phyloP scores from a whole-genome alignment of 2,888 invertebrate genomes.

The Podabrus alpinus region DNA sequence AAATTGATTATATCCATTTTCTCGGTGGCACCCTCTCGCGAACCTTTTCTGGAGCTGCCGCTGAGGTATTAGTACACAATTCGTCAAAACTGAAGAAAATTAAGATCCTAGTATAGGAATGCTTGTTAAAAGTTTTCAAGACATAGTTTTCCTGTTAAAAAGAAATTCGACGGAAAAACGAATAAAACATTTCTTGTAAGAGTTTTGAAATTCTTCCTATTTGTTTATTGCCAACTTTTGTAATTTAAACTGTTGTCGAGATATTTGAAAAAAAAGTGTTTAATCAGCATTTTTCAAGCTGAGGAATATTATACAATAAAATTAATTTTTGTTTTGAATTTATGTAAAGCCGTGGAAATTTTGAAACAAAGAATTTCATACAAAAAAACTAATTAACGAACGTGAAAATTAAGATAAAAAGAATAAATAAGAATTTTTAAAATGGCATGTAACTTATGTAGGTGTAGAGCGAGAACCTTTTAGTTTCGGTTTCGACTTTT shows the following conservation, averaged over 20 bases:
- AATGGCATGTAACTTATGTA: not conserved
- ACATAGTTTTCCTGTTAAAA: no score
- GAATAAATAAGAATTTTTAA: not conserved
- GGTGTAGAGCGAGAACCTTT: not conserved
- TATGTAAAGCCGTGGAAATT: not conserved
- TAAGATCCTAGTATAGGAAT: not conserved
- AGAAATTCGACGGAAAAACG: not conserved
- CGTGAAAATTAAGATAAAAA: not conserved
- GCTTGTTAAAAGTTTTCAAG: not conserved
- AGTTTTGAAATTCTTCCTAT: not conserved
- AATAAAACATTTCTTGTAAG: not conserved
- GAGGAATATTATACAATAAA: no score
- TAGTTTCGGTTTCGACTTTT: not conserved
- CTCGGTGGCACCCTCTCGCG: not conserved
- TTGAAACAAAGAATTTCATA: not conserved
- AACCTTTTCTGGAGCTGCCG: not conserved
- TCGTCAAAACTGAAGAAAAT: not conserved
- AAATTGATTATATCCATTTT: not conserved
- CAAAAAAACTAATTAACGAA: not conserved
- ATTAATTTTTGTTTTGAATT: not conserved
- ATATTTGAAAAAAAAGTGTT: not conserved
- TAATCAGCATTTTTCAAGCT: not conserved
- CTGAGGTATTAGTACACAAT: not conserved
- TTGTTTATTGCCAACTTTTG: not conserved
- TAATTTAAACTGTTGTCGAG: not conserved